Evolutionary conservation across 2,888 invertebrate species (phyloP).

Genomic region (Lithophane leautieri): DNA sequence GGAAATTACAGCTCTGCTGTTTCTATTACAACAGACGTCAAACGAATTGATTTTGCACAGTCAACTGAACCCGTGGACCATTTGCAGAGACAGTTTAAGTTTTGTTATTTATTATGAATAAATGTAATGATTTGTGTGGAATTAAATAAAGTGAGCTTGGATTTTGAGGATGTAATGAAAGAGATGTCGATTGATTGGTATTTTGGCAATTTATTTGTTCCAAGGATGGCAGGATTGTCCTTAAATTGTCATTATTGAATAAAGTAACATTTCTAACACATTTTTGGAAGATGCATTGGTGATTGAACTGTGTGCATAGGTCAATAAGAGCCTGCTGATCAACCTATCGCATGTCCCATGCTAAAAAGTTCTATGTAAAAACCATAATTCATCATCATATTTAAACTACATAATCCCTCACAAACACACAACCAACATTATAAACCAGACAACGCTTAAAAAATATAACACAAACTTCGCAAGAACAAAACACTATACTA

Average conservation of each 20-base stretch:
- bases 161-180: not conserved
- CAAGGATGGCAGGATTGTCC: not conserved
- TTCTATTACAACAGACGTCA: conserved; percentile 71
- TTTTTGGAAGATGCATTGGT: not conserved
- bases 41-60: conserved; percentile 71
- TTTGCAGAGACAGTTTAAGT: conserved; percentile 47
- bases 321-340: too few species aligned
- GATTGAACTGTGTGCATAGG: not conserved
- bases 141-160: conserved; percentile 11
- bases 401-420: not conserved
- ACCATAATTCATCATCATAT: not conserved
- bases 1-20: conserved; percentile 71
- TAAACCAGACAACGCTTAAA: not conserved
- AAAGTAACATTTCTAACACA: not conserved
- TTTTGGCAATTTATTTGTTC: not conserved
- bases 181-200: not conserved
- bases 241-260: not conserved
- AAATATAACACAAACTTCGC: conserved; percentile 3
- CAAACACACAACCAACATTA: not conserved
- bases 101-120: conserved; percentile 45
- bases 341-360: too few species aligned
- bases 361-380: not conserved
- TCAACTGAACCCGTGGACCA: conserved; percentile 55
- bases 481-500: conserved; percentile 28
- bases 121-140: conserved; percentile 25